phyloP scores from a whole-genome alignment of 2,797 vertebrate genomes.

The Dicrostonyx torquatus region DNA sequence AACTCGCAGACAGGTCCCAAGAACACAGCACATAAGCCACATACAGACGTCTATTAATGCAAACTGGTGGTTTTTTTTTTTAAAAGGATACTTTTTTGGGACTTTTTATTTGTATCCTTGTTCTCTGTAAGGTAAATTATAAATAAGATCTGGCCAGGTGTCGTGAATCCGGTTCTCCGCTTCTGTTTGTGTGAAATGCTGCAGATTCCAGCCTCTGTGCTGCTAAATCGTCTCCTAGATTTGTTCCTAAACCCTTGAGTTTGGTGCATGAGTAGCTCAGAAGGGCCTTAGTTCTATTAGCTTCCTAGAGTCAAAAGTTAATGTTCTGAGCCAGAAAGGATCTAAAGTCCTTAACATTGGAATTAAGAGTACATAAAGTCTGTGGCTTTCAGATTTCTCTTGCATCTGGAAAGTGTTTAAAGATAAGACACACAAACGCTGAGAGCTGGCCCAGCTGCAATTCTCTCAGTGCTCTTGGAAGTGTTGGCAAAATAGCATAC shows the following conservation, averaged over 20 bases:
- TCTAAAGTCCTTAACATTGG: not conserved
- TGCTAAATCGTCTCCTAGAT: not conserved
- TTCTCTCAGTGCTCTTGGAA: not conserved
- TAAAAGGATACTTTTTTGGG: not conserved
- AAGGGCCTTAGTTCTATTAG: not conserved
- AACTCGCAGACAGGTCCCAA: not conserved
- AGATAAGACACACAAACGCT: not conserved
- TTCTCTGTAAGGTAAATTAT: not conserved
- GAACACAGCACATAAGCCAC: not conserved
- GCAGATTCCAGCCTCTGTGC: not conserved
- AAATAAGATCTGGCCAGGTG: not conserved
- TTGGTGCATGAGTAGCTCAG: not conserved
- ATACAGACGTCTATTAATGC: not conserved
- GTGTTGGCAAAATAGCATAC: not conserved
- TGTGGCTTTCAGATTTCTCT: not conserved
- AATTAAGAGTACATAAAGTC: not conserved
- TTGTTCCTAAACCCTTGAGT: not conserved
- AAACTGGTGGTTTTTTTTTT: not conserved
- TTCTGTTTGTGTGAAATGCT: not conserved
- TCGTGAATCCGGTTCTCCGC: not conserved
- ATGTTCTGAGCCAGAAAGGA: not conserved
- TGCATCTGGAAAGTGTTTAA: not conserved
- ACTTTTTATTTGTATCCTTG: not conserved
- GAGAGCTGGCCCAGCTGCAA: too few relatives aligned
- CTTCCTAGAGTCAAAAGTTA: conserved; percentile 15